phyloP scores from a whole-genome alignment of 2,113 vertebrate genomes.

The Dipodomys ordii region DNA sequence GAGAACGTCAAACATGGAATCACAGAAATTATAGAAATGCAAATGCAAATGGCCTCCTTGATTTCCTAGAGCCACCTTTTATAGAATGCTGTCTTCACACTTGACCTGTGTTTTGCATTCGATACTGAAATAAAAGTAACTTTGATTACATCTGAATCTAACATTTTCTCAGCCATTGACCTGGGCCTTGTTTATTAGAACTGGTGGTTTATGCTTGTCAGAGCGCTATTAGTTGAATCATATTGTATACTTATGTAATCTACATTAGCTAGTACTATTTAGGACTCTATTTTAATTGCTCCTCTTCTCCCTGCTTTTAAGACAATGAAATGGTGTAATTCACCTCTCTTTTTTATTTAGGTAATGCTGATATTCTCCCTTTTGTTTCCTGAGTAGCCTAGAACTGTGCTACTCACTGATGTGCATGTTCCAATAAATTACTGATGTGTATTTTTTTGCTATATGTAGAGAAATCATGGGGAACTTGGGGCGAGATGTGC shows the following conservation, averaged over 20 bases:
- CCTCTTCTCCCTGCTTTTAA: slow-evolving; percentile 82
- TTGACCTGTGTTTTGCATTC: slow-evolving; percentile 76
- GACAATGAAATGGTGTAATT: slow-evolving; percentile 77
- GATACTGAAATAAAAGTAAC: slow-evolving; percentile 75
- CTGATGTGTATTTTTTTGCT: slow-evolving; percentile 80
- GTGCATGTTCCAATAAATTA: slow-evolving; percentile 83
- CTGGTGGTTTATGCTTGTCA: slow-evolving; percentile 79
- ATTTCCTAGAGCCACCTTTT: slow-evolving; percentile 75
- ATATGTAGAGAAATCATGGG: slow-evolving; percentile 83
- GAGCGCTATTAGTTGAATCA: slow-evolving; percentile 82
- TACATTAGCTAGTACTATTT: slow-evolving; percentile 84
- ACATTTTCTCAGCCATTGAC: slow-evolving; percentile 71
- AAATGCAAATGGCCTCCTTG: slow-evolving; percentile 74
- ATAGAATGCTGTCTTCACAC: slow-evolving; percentile 70
- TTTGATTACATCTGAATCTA: slow-evolving; percentile 69
- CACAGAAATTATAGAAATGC: slow-evolving; percentile 60
- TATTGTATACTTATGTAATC: slow-evolving; percentile 84
- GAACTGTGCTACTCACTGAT: slow-evolving; percentile 70
- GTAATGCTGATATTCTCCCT: slow-evolving; percentile 80
- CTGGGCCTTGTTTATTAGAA: slow-evolving; percentile 73
- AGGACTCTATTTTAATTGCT: slow-evolving; percentile 83
- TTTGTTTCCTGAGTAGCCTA: slow-evolving; percentile 79
- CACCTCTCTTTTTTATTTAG: slow-evolving; percentile 82
- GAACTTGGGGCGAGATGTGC: slow-evolving; percentile 80
- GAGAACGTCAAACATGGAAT: slow-evolving; percentile 59